Base-by-base conservation (phyloP, 2,888 invertebrate genomes). In the Diarsia mendica region DNA sequence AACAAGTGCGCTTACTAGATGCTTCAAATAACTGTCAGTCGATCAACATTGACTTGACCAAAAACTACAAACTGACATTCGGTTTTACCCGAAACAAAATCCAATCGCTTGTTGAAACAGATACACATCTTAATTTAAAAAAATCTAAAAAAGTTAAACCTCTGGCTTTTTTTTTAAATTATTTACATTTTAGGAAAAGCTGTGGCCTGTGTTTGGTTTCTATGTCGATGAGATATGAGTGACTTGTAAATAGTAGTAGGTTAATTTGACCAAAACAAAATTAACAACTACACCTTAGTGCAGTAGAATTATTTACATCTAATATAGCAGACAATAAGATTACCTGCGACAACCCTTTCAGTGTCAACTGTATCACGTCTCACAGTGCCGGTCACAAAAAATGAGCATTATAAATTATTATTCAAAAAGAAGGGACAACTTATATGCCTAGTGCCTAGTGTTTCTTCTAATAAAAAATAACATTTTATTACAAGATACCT, bases 61-160 rank as follows among this genome's bases (percentile, higher is more conserved):
- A 48, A 70, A 46, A 63, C 20, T 39, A 39, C 39, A 20, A 60
- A 20, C 33, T 53, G 33, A 46, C 64, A 39, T 71, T 39, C 66
- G 11, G n/a, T 53, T 49, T 28, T 48, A 44, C 55, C 55, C 55
- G 64, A 64, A 77, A 68, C 61, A 77, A 68, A 63, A 39, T 48
- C 15, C 48, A 65, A 49, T 48, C 11, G 33, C 15, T 51, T 15
- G 23, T n/a, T 20, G 20, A 76, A 61, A 77, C 46, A 70, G 64
- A 64, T 70, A 44, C n/a, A 33, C 9, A 77, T 64, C 69, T 49
- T 44, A 20, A 28, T 46, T 23, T 6, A 0, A 44, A 10, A 15
- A 48, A 46, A n/a, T 44, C 20, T n/a, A 28, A 33, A 44, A n/a
- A n/a, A 44, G 33, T 20, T 2, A 39, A 39, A 39, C 39, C 5